Base-by-base conservation (phyloP, 2,888 invertebrate genomes). In the Eupeodes luniger region DNA sequence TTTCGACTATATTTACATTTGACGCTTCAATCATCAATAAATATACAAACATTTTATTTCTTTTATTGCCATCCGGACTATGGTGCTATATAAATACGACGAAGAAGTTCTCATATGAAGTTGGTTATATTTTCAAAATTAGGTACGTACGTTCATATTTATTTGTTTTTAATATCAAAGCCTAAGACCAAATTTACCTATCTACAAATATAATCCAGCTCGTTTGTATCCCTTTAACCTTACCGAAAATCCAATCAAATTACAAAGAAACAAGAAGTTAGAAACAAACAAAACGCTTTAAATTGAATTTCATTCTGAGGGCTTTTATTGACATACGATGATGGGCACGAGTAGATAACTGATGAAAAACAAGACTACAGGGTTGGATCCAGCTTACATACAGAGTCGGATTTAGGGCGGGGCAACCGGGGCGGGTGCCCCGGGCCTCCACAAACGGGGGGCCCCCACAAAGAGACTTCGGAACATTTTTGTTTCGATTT, bases 131-230 rank as follows among this genome's bases (percentile, higher is more conserved):
- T 40, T 40, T 40, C 10, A 40, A 61, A 27, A 61, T 61, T 40
- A 61, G n/a, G 36, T n/a, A 61, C 10, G 27, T n/a, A 61, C 10
- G 19, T 19, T 19, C 19, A 9, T 36, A 16, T 61, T 61, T 61
- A 61, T 61, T 61, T 61, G 14, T 36, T 61, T 61, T 61, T 61
- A 40, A 61, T 61, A 61, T 61, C 61, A 61, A 61, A 61, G 40
- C 10, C n/a, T 61, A 34, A 61, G 36, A 40, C 40, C 40, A 40
- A 40, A 40, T 40, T 40, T 40, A 40, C 40, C 40, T 40, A 40
- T 14, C 51, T 14, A 1, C 14, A 51, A 5, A 14, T 14, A 12
- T 49, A 14, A 12, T 14, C 51, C 14, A n/a, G 4, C 14, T 14
- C 14, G 14, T 27, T 27, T 27, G 5, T 5, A 51, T 51, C 5